Evolutionary conservation across 2,797 vertebrate species (phyloP).

Genomic region (Sternotherus odoratus): DNA sequence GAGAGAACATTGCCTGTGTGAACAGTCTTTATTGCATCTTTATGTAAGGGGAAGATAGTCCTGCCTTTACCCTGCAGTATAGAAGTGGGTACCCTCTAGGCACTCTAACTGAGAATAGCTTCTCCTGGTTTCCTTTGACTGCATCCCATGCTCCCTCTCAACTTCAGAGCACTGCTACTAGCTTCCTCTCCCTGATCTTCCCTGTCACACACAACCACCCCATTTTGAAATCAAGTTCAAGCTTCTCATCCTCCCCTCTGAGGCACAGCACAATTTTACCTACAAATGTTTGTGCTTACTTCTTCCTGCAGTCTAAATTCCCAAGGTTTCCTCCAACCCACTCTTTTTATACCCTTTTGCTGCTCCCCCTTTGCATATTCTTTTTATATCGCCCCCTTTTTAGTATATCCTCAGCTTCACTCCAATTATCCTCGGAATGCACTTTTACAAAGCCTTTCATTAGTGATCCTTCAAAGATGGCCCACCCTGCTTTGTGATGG

Average conservation of each 20-base stretch:
- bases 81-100: not conserved
- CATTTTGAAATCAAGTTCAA: not conserved
- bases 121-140: not conserved
- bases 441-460: not conserved
- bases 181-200: not conserved
- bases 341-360: not conserved
- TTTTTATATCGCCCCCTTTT: not conserved
- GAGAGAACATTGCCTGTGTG: not conserved
- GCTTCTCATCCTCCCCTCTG: not conserved
- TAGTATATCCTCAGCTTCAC: not conserved
- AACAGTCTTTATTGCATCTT: not conserved
- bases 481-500: not conserved
- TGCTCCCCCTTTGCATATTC: not conserved
- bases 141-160: not conserved
- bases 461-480: not conserved
- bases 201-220: not conserved
- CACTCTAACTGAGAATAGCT: not conserved
- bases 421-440: not conserved
- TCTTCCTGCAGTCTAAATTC: not conserved
- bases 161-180: not conserved
- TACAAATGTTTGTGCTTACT: not conserved
- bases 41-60: accelerated
- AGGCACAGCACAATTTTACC: accelerated
- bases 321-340: not conserved
- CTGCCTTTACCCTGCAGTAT: not conserved